Percentiles rank a stretch among this genome's conserved stretches.
phyloP scores from a whole-genome alignment of 2,797 vertebrate species.

The Pseudocheirus occidentalis region DNA sequence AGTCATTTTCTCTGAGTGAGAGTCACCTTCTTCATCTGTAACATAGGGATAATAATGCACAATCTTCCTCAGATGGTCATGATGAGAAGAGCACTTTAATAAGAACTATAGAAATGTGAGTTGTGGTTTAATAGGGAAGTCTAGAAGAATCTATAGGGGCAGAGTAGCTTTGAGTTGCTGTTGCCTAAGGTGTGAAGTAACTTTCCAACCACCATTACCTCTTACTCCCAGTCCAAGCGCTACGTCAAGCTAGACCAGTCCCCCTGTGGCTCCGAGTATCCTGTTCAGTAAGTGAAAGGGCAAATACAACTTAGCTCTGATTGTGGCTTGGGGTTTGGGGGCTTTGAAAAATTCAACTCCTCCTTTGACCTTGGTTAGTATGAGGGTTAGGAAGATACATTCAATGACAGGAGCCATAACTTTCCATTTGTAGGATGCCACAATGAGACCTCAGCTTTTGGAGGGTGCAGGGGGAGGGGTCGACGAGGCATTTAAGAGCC shows the following conservation, averaged over 20 bases:
- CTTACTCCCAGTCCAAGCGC: not conserved
- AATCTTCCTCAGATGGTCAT: not conserved
- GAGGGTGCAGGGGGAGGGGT: constrained; percentile 49
- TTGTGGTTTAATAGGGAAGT: not conserved
- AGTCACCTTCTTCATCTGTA: not conserved
- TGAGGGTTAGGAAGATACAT: constrained; percentile 73
- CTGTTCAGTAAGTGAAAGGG: not conserved
- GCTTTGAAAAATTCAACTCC: constrained; percentile 42
- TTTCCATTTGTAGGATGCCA: constrained; percentile 88
- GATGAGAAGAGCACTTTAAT: not conserved
- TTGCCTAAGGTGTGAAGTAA: not conserved
- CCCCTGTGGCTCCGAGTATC: not conserved
- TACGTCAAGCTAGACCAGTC: not conserved
- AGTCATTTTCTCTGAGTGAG: not conserved
- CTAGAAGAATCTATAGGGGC: not conserved
- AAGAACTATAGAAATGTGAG: not conserved
- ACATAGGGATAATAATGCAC: not conserved
- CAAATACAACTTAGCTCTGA: not conserved
- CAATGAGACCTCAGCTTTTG: constrained; percentile 85
- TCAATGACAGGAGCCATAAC: constrained; percentile 83
- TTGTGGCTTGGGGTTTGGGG: not conserved
- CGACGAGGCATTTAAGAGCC: constrained; percentile 78
- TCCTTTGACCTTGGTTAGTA: constrained; percentile 74
- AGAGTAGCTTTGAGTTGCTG: not conserved
- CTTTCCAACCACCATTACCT: not conserved